Percentiles rank a stretch among this genome's conserved stretches.
phyloP scores from a whole-genome alignment of 2,888 invertebrate species.

The Hoplodrina ambigua region DNA sequence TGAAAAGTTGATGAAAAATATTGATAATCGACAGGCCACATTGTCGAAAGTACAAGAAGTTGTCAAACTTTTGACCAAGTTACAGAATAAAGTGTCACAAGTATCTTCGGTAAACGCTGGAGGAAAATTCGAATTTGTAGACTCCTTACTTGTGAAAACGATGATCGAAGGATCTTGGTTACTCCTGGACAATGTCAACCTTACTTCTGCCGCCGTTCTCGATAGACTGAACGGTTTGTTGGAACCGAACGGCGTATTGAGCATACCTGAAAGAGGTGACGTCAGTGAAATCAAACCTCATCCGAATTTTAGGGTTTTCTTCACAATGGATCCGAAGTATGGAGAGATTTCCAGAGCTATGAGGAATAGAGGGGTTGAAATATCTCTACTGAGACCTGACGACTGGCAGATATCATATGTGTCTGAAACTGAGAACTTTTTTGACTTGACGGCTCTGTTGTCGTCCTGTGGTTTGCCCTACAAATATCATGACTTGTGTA shows the following conservation, averaged over 20 bases:
- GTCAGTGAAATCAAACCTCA: constrained; percentile 95
- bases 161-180: constrained; percentile 96
- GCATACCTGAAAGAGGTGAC: constrained; percentile 97
- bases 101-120: constrained; percentile 93
- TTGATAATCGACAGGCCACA: constrained; percentile 57
- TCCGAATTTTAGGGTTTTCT: constrained; percentile 97
- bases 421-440: constrained; percentile 77
- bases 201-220: constrained; percentile 98
- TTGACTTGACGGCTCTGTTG: constrained; percentile 85
- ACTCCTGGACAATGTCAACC: constrained; percentile 97
- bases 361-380: constrained; percentile 99
- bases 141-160: constrained; percentile 96
- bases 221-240: constrained; percentile 98
- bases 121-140: constrained; percentile 98
- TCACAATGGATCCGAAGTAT: constrained; percentile 98
- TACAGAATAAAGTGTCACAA: constrained; percentile 84
- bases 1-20: constrained; percentile 68
- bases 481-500: constrained; percentile 78
- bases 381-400: constrained; percentile 87
- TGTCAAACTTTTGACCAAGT: constrained; percentile 75
- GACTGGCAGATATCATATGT: constrained; percentile 74
- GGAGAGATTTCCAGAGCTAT: constrained; percentile 99
- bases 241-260: constrained; percentile 97
- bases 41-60: constrained; percentile 72
- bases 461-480: constrained; percentile 82